These are phyloP conservation scores for Anoplius nigerrimus DNA, from an alignment of 2,888 invertebrate species.

Conservation along the genomic window DNA sequence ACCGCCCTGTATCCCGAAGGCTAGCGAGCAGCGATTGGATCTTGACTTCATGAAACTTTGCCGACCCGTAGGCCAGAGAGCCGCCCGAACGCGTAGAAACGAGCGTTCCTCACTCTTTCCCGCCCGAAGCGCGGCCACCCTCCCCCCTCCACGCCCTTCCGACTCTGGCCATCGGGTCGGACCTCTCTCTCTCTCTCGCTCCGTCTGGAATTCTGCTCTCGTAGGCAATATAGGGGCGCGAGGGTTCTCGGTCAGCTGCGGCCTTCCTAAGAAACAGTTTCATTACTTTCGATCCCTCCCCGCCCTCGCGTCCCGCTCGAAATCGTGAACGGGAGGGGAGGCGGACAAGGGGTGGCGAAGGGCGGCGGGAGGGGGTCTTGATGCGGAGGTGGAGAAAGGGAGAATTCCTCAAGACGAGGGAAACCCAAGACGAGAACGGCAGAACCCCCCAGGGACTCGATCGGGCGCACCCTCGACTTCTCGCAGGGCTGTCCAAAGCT, in stretches of 20 bases:
- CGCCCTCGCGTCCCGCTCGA: not conserved
- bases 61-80: not conserved
- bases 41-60: conserved; percentile 15
- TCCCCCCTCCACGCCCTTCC: not conserved
- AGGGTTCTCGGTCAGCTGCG: conserved; percentile 58
- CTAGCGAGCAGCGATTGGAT: conserved; percentile 13
- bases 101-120: not conserved
- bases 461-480: conserved; percentile 40
- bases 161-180: not conserved
- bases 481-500: conserved; percentile 31
- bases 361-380: conserved; percentile 21
- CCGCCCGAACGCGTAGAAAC: too few species aligned
- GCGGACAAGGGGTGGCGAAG: conserved; percentile 5
- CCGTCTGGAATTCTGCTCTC: conserved; percentile 65
- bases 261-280: conserved; percentile 70
- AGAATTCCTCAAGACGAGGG: conserved; percentile 43
- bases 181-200: too few species aligned
- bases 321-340: conserved; percentile 12
- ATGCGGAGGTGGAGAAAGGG: conserved; percentile 30
- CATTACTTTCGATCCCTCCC: conserved; percentile 70
- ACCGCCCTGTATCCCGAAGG: not conserved
- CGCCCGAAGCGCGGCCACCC: not conserved
- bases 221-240: conserved; percentile 64
- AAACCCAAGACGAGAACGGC: conserved; percentile 36
- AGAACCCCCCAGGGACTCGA: conserved; percentile 40